Evolutionary conservation across 2,888 invertebrate genomes (phyloP), one percentile per base, ranked within the genome.

Genomic region (Andrena minutula): DNA sequence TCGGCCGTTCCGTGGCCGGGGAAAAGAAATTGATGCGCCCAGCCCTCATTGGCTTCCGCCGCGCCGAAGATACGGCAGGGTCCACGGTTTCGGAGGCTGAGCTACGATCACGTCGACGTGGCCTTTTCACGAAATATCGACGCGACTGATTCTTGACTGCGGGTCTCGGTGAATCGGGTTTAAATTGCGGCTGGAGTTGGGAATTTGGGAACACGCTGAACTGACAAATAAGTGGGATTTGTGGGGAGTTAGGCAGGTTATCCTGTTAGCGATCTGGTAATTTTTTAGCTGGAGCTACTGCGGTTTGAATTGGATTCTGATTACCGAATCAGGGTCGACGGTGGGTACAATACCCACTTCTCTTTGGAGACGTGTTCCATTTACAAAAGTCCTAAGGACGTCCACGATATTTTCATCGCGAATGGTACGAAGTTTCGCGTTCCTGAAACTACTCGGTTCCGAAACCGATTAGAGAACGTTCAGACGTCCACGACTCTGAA

Each of bases 91-190:
- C 58, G 60, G 74, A 65, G 70, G 30, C 63, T 68, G 53, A 20
- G 58, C 58, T 74, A 81, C 16, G 80, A 82, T 82, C 81, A 51
- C 74, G 80, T 82, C 80, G 71, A 32, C 35, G 30, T 20, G 10
- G 5, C 47, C 65, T 49, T 69, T 78, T 41, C n/a, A 12, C 61
- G 60, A 60, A 41, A 71, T 78, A 60, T 79, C 74, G 66, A 47
- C 63, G 49, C 35, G 26, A 61, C 49, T 49, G 49, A 75, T 75
- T 72, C 41, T 41, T 41, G 63, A 5, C 23, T 26, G 6, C 41
- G 41, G 20, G 28, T 7, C 32, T 0, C 30, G 47, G 16, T 60
- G 76, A 72, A 77, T 72, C 58, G 76, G 35, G 73, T n/a, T 26
- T 32, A 32, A 63, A 49, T 76, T 65, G 76, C 51, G 56, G n/a